Evolutionary conservation across 2,113 vertebrate species (phyloP).

Genomic region (Synchiropus splendidus): DNA sequence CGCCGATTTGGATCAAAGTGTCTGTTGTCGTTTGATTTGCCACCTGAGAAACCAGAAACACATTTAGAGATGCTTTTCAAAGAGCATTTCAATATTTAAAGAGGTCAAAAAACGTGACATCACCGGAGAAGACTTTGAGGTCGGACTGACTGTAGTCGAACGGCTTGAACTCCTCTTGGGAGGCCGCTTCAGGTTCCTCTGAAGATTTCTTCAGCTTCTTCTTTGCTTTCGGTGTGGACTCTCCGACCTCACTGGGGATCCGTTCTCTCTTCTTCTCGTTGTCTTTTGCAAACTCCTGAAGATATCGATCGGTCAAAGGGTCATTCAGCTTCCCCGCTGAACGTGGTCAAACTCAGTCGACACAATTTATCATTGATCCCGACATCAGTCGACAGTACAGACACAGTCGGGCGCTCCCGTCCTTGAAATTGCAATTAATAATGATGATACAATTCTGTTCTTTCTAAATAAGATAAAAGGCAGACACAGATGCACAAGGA

Average conservation of each 20-base stretch:
- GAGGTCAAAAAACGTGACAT: constrained; percentile 7
- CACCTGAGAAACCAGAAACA: constrained; percentile 18
- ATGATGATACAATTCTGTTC: too few species aligned
- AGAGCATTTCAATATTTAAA: background rate
- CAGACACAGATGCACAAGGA: too few species aligned
- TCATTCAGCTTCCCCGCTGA: too few species aligned
- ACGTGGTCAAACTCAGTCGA: too few species aligned
- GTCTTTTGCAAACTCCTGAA: constrained; percentile 64
- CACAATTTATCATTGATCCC: too few species aligned
- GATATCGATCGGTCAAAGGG: constrained; percentile 2
- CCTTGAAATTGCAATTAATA: too few species aligned
- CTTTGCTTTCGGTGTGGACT: constrained; percentile 62
- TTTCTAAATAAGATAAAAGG: too few species aligned
- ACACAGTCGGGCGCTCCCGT: too few species aligned
- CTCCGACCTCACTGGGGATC: constrained; percentile 45
- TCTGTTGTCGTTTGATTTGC: constrained; percentile 65
- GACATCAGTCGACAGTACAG: too few species aligned
- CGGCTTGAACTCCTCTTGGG: constrained; percentile 69
- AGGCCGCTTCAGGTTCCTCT: constrained; percentile 37
- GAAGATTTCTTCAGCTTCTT: constrained; percentile 71
- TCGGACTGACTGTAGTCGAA: constrained; percentile 88
- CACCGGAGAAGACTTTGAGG: constrained; percentile 86
- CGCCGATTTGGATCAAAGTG: constrained; percentile 85
- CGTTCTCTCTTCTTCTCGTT: constrained; percentile 72
- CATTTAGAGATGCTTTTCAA: background rate